phyloP scores from a whole-genome alignment of 2,113 vertebrate species.

The Harpagus bidentatus region DNA sequence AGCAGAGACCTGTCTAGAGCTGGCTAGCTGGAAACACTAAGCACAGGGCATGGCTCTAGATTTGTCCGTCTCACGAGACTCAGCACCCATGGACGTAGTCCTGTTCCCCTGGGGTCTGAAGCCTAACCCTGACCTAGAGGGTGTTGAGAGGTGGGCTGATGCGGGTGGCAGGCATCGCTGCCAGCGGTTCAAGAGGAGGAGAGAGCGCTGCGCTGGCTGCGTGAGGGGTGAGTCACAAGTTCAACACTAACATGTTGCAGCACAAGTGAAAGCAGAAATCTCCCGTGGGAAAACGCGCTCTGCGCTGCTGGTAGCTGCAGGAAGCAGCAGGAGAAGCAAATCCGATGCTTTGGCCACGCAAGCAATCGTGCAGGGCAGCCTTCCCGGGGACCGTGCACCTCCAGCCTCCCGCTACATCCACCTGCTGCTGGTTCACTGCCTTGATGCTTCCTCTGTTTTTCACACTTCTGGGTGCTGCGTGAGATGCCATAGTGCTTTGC shows the following conservation, averaged over 20 bases:
- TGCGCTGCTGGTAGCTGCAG: neutral
- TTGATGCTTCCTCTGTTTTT: neutral
- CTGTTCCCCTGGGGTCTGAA: neutral
- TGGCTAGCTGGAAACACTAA: neutral
- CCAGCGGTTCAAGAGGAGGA: neutral
- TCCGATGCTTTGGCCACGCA: accelerated
- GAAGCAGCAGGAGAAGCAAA: neutral
- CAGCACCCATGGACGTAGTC: accelerated
- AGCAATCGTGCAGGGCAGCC: neutral
- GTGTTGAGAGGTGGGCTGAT: neutral
- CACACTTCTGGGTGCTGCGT: neutral
- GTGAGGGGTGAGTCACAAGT: neutral
- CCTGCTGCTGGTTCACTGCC: neutral
- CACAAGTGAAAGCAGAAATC: neutral
- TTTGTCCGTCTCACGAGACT: accelerated
- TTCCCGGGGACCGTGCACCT: neutral
- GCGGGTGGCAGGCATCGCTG: accelerated
- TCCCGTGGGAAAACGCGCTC: neutral
- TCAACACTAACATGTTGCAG: neutral
- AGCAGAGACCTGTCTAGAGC: neutral
- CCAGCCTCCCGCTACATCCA: neutral
- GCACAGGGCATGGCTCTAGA: neutral
- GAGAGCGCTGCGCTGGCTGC: neutral
- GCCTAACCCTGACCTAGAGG: neutral
- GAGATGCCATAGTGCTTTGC: neutral